Evolutionary conservation across 35 echinoderm and acorn worm species (phyloP).

Genomic region (Heliocidaris erythrogramma): DNA sequence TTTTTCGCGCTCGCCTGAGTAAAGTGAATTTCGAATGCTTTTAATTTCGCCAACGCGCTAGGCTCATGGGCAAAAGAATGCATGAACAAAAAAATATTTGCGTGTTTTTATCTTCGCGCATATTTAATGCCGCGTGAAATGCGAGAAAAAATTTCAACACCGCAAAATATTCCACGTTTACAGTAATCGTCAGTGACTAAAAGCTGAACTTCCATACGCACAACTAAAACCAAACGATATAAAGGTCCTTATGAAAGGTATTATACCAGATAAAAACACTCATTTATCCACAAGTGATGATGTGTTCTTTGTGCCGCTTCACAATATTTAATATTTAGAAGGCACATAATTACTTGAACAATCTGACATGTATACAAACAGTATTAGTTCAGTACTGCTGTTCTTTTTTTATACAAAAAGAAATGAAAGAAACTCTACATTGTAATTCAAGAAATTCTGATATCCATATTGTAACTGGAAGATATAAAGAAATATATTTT

Average conservation of each 20-base stretch:
- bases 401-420: conserved; percentile 46
- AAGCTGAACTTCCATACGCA: too few species aligned
- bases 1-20: too few species aligned
- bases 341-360: conserved; percentile 46
- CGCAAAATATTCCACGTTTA: too few species aligned
- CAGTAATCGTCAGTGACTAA: too few species aligned
- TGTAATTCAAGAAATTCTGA: conserved; percentile 12
- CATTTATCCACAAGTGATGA: neutral
- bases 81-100: too few species aligned
- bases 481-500: conserved; percentile 45
- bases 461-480: conserved; percentile 37
- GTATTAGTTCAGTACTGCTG: conserved; percentile 51
- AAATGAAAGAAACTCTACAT: conserved; percentile 45
- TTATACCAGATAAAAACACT: neutral
- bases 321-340: conserved; percentile 53
- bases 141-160: too few species aligned
- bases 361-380: conserved; percentile 42
- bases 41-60: too few species aligned
- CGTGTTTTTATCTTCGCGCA: too few species aligned
- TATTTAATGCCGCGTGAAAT: too few species aligned
- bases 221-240: neutral
- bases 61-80: too few species aligned
- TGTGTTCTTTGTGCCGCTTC: conserved; percentile 27
- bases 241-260: neutral
- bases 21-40: too few species aligned